Evolutionary conservation across 1,140 invertebrate species (phyloP), one percentile per base, ranked within the genome.

Genomic region (Papilio helenus): DNA sequence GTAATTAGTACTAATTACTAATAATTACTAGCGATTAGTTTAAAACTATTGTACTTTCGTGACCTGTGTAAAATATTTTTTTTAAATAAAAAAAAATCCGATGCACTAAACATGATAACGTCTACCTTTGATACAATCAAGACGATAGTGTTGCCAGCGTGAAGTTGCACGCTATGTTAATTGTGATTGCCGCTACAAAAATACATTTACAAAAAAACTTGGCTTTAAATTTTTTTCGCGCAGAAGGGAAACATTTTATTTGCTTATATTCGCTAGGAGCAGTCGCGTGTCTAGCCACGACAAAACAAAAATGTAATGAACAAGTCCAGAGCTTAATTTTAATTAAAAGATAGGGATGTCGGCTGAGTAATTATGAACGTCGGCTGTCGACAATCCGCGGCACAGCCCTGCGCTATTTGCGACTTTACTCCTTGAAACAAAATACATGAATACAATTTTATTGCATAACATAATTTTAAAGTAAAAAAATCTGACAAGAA

Each of bases 261-360:
- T 68, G 61, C 61, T 68, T 68, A 68, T 29, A 68, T 68, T 68
- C 26, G 61, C 61, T 34, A 68, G 26, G 26, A 68, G 61, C 61
- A 68, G 26, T 68, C 26, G 61, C 61, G 61, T 68, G 61, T 68
- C 61, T 68, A 68, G 61, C 61, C 61, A 29, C 61, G 61, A 68
- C 61, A 29, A 68, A 68, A 68, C 61, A 68, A 68, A 68, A 68
- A 68, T 68, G 61, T 68, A 68, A 68, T 68, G 61, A 68, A 68
- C 61, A 34, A 68, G 26, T 68, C 61, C 61, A 26, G 61, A 68
- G 61, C 61, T 68, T 68, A 68, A 68, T 68, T 68, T 68, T 68
- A 68, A 68, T 68, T 68, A 68, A 68, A 68, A 68, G 61, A 68
- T 68, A 68, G 61, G 61, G 61, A 68, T 68, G 61, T 68, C 61